Conservation (phyloP, 1,140 invertebrate species). For the Drosophila sturtevanti region DNA sequence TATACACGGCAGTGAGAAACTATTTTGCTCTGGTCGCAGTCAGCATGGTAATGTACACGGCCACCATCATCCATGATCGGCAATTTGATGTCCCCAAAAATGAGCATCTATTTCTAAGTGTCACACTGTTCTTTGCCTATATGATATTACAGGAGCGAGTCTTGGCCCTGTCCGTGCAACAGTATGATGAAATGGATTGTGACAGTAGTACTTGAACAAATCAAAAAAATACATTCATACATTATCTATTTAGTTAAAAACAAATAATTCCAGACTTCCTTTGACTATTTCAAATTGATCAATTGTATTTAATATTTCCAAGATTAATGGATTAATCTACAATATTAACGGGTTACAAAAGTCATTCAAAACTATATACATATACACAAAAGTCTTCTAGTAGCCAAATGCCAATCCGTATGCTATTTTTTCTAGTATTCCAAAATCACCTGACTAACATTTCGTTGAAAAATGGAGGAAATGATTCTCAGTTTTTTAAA, state of each 20-base stretch:
- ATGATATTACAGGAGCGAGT: slow-evolving; percentile 63
- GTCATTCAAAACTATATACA: too few species aligned
- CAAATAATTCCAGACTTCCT: neutral
- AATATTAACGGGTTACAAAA: too few species aligned
- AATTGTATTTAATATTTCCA: too few species aligned
- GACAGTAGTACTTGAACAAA: neutral
- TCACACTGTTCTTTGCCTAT: slow-evolving; percentile 58
- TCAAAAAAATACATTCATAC: neutral
- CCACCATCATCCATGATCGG: slow-evolving; percentile 66
- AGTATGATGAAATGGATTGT: neutral
- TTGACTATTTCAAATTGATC: neutral
- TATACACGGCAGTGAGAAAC: slow-evolving; percentile 38
- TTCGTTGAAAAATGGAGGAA: too few species aligned
- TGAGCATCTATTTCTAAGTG: slow-evolving; percentile 62
- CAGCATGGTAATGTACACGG: slow-evolving; percentile 62
- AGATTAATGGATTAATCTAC: too few species aligned
- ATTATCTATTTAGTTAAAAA: neutral
- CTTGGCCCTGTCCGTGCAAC: slow-evolving; percentile 16
- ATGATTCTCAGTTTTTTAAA: too few species aligned
- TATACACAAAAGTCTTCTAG: neutral
- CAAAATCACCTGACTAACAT: too few species aligned
- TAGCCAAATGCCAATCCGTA: neutral
- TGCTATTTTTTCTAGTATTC: too few species aligned
- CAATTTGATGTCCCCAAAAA: slow-evolving; percentile 65
- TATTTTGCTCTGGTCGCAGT: slow-evolving; percentile 48